Conservation (phyloP, 2,888 invertebrate species). For the Rhingia campestris region DNA sequence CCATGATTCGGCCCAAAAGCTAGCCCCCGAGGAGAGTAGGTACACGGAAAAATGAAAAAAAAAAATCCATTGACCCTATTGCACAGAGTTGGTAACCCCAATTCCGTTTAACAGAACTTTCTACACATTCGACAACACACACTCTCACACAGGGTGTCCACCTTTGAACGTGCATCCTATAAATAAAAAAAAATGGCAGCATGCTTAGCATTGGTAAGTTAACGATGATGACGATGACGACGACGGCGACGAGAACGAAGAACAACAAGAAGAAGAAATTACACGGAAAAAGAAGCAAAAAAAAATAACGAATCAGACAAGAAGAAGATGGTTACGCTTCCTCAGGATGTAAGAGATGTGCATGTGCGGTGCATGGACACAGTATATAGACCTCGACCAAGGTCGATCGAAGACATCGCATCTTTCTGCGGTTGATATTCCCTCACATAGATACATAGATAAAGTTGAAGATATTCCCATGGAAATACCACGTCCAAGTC, state of each 20-base stretch:
- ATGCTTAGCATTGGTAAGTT: constrained; percentile 52
- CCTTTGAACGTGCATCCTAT: constrained; percentile 55
- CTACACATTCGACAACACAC: constrained; percentile 49
- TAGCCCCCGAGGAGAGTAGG: constrained; percentile 16
- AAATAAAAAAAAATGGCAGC: constrained; percentile 44
- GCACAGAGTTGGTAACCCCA: constrained; percentile 64
- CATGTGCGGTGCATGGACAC: constrained; percentile 53
- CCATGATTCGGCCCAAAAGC: neutral
- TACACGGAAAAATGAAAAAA: neutral
- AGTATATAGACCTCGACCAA: constrained; percentile 71
- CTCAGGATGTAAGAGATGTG: constrained; percentile 51
- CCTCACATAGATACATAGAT: constrained; percentile 56
- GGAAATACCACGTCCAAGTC: constrained; percentile 13
- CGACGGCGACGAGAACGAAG: constrained; percentile 22
- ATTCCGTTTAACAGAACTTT: constrained; percentile 74
- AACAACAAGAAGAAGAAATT: constrained; percentile 36
- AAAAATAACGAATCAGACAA: neutral
- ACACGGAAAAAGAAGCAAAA: constrained; percentile 24
- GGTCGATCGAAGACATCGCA: constrained; percentile 70
- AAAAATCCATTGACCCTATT: constrained; percentile 59
- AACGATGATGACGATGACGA: constrained; percentile 42
- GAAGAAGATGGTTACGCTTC: constrained; percentile 49
- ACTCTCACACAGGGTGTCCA: constrained; percentile 45
- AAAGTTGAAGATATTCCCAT: constrained; percentile 44
- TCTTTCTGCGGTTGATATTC: constrained; percentile 47